Base-by-base conservation (phyloP, 2,888 invertebrate species). In the Omphaloscelis lunosa region DNA sequence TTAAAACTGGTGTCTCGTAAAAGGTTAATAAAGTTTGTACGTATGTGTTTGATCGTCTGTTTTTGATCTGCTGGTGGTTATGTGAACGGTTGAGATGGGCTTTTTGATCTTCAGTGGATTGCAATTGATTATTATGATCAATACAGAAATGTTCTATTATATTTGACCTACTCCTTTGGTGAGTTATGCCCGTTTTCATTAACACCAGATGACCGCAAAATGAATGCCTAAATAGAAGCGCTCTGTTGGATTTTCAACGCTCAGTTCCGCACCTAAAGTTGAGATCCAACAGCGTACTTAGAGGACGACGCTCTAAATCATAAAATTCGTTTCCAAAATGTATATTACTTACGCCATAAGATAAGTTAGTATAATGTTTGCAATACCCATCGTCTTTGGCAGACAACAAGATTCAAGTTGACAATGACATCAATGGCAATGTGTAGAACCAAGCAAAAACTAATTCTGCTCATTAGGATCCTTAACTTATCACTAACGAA, bases 1-100 rank as follows among this genome's bases (percentile, higher is more conserved):
- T 74, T 76, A 41, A 79, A 82, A 76, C 68, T 86, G 78, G 63
- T 79, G 66, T 79, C 71, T 86, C 87, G 83, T 90, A 85, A 88
- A 88, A 80, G 51, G 78, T 79, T 84, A 77, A 77, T 82, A 82
- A 79, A 82, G 68, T 80, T 85, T 70, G 76, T 76, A 45, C 51
- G 5, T 48, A 66, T 59, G 72, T 84, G 82, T 74, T 82, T 48
- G 15, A 23, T 77, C 45, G 66, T 41, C 41, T 11, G 11, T 9
- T 11, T 41, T 41, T 41, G 5, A 34, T 12, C 45, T 45, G 12
- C 11, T 41, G 41, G 41, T 34, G 48, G 34, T 12, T 59, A 8
- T 66, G 15, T 56, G 2, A 41, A 8, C 8, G n/a, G 2, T 20
- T 61, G 15, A 29, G 34, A 69, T 66, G 34, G 20, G 17, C 34